Base-by-base conservation (phyloP, 2,797 vertebrate species). In the Crypturellus tataupa region DNA sequence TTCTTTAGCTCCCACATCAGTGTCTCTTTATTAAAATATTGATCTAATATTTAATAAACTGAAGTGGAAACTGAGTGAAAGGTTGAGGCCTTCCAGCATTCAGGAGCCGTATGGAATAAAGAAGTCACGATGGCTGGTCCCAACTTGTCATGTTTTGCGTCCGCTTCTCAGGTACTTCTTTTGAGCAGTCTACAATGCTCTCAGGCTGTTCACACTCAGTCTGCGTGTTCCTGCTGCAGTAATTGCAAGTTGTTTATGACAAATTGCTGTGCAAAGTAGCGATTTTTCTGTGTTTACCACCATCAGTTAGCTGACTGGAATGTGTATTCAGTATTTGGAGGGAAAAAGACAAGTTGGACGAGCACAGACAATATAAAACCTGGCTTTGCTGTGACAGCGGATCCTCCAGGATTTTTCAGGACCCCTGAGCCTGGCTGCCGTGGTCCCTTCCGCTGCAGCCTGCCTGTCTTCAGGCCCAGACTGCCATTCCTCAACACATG, bases 141-240 rank as follows among this genome's bases (percentile, higher is more conserved):
- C 77, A 91, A 47, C 70, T 89, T 86, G 67, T 94, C 80, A 70
- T 63, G 76, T 79, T 94, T 87, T 67, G 60, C 92, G 85, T 73
- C 91, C 73, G 63, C 85, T 96, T 96, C 93, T 96, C 96, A 96
- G 94, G 94, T 96, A 94, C 88, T 95, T 79, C 93, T 84, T 95
- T 83, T 93, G 87, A 94, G 76, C 80, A 67, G 59, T 93, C 85
- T 77, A 79, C 85, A 95, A 60, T 91, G 77, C 92, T 95, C 95
- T 92, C 95, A 95, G 75, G 95, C 96, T 96, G 94, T 95, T 96
- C 95, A 95, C 92, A 72, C 93, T 94, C 95, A 92, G 42, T 93
- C 85, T 92, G 90, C 68, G 4, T 95, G 94, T 88, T 95, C 91
- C 79, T 93, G 35, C 65, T 89, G 90, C 91, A 93, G n/a, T 92